Evolutionary conservation across 2,888 invertebrate genomes (phyloP), one percentile per base, ranked within the genome.

Genomic region (Clostera curtula): DNA sequence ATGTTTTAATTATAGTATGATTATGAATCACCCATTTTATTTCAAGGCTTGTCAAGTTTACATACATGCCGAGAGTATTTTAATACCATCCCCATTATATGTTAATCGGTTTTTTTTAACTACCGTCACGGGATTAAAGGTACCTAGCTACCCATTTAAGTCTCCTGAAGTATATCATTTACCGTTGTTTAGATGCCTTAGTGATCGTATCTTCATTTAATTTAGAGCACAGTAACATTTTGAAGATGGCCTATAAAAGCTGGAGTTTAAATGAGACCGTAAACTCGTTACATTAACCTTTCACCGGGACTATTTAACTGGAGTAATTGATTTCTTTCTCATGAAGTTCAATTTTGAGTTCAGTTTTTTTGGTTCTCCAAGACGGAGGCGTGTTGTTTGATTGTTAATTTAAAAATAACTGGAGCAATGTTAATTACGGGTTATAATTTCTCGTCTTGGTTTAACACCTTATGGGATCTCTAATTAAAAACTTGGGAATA

Each of bases 211-310:
- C 58, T 59, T 63, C 54, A 62, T 70, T 71, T 71, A 68, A 73
- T 75, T 73, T 71, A 73, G 70, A 64, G 63, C 59, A 61, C 57
- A 48, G 61, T 54, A 55, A 57, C 47, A 40, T 56, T 53, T 56
- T 51, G 48, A 50, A 46, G 48, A 53, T 40, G 34, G 58, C 55
- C 64, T 51, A 67, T 76, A 71, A 77, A 74, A 54, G 43, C 40
- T 38, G 11, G 40, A 43, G 52, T 56, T 72, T 65, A 69, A 76
- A 59, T 49, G 53, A 51, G 64, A 57, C 56, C 57, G 57, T 77
- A 70, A 77, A 79, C 53, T 56, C 47, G 56, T 57, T 50, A 61
- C 66, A 76, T 76, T 76, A 76, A 73, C 73, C 76, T 70, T 70
- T 65, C 62, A 62, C 66, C 59, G 54, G 34, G 41, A 58, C 64